Base-by-base conservation (phyloP, 35 echinoderm and acorn worm species). In the Heliocidaris erythrogramma region DNA sequence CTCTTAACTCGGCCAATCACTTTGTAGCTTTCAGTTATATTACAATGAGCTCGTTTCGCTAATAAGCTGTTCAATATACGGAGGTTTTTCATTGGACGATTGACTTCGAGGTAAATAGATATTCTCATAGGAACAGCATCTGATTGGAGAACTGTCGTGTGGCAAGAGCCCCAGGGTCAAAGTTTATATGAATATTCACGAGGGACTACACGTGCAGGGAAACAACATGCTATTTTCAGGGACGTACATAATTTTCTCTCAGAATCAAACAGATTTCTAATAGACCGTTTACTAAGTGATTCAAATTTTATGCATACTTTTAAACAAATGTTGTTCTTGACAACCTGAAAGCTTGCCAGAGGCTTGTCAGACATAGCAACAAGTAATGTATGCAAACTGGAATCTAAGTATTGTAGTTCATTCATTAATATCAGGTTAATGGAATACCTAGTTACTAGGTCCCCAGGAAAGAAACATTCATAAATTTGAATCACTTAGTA, bases 171-270 rank as follows among this genome's bases (percentile, higher is more conserved):
- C 18, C 29, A 30, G 86, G 91, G 49, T 59, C 16, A 92, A 52
- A 92, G 91, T 92, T 92, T 48, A 92, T 59, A 13, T 14, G 18
- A 92, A 48, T 92, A 92, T 92, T 92, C n/a, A 92, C 59, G 50
- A 92, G 5, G 49, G 32, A 56, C 91, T 92, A 13, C 91, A 92
- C n/a, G 91, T 92, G 91, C 91, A 48, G 47, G 87, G 87, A 17
- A 42, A 48, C 31, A 89, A n/a, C 87, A 47, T 21, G 65, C 31
- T 32, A 89, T 32, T 47, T 47, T 89, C 4, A 48, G 87, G 24
- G 85, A 18, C 0, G 85, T 29, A 13, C 17, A 8, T 7, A 29
- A 18, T 12, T 86, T 18, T 86, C 21, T 88, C 86, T 47, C 61
- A 71, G 52, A 71, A 24, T 16, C 24, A 27, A 71, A 71, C 24